Evolutionary conservation across 2,888 invertebrate species (phyloP).

Genomic region (Notodonta ziczac): DNA sequence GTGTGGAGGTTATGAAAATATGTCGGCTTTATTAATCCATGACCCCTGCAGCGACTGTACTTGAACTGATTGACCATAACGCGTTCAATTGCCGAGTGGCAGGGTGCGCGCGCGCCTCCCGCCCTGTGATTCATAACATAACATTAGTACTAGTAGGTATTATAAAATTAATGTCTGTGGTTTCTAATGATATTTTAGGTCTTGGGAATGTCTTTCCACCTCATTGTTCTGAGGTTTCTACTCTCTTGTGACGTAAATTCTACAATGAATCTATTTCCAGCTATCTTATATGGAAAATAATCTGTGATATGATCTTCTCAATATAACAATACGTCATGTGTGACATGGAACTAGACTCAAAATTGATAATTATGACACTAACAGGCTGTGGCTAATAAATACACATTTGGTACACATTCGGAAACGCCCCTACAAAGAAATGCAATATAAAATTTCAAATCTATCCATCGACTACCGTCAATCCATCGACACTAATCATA

Average conservation of each 20-base stretch:
- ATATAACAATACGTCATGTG: too few species aligned
- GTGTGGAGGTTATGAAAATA: constrained; percentile 23
- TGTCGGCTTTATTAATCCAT: constrained; percentile 48
- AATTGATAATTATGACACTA: not conserved
- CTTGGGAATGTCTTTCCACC: not conserved
- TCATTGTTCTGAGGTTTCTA: too few species aligned
- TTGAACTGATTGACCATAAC: constrained; percentile 79
- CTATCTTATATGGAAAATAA: too few species aligned
- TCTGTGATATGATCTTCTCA: too few species aligned
- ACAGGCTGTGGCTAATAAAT: too few species aligned
- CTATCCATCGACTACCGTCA: too few species aligned
- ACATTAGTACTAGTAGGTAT: not conserved
- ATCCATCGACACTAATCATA: too few species aligned
- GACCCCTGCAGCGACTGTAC: constrained; percentile 63
- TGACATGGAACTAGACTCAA: not conserved
- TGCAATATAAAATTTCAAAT: too few species aligned
- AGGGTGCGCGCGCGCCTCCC: constrained; percentile 35
- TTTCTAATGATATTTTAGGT: not conserved
- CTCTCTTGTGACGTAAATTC: too few species aligned
- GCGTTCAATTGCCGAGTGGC: constrained; percentile 54
- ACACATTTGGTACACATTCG: too few species aligned
- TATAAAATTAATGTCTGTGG: not conserved
- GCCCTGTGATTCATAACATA: constrained; percentile 46
- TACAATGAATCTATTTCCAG: too few species aligned
- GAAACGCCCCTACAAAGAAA: too few species aligned